Evolutionary conservation across 2,888 invertebrate species (phyloP), one percentile per base, ranked within the genome.

Genomic region (Sarcophaga rosellei): DNA sequence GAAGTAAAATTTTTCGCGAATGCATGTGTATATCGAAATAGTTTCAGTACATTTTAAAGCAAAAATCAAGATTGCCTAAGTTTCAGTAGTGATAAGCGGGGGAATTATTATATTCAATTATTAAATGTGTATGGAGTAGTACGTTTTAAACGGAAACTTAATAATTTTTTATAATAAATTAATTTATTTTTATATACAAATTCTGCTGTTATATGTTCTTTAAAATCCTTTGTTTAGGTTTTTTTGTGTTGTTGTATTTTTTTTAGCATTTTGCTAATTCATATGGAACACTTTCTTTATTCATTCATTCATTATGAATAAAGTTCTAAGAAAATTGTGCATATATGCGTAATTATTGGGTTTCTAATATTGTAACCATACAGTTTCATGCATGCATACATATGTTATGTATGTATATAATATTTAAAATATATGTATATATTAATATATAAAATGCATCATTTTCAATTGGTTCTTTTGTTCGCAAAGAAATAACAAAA

Each of bases 281-380:
- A 65, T 75, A 70, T 84, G 79, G 35, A 75, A 79, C 57, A 84
- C 69, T 79, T 75, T 53, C 68, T 69, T 79, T 66, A 62, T 69
- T 74, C 76, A 65, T 72, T 70, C 45, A 76, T 76, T 65, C 70
- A 62, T 73, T 53, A 74, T 68, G 25, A 35, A 69, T 77, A 61
- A n/a, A 62, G 44, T 57, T 72, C 45, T 77, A 82, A 82, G 76
- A 83, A 86, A 83, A 86, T 86, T 84, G 81, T 86, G 78, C 86
- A 86, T 86, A 86, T 86, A 77, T 86, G 86, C 84, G 86, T 86
- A 84, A 80, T 84, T 84, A 84, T 82, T 79, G 75, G 65, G 53
- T 84, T 79, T 75, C 53, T 72, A 81, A 82, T 82, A 82, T 59
- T 47, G 65, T 70, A 63, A 69, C 77, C 44, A 63, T 6, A 63